Conservation (phyloP, 2,113 vertebrate genomes). For the Perca schrenkii region DNA sequence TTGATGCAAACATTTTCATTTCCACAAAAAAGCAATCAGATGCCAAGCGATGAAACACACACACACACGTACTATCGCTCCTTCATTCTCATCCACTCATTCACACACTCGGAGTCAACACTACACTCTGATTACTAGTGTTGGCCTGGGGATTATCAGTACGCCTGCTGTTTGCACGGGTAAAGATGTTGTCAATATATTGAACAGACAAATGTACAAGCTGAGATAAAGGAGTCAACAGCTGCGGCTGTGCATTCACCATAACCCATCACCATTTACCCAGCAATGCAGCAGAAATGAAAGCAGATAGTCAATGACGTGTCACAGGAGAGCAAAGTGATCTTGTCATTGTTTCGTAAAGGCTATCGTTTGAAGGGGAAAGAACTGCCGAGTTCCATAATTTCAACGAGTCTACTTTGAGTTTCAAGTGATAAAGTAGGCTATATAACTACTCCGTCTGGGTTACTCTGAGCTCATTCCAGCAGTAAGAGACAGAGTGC, state of each 20-base stretch:
- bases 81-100: background rate
- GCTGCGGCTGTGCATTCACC: background rate
- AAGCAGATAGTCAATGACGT: background rate
- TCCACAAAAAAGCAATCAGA: background rate
- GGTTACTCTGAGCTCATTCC: background rate
- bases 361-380: background rate
- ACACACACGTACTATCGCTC: background rate
- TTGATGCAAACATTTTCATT: background rate
- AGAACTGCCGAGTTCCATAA: background rate
- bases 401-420: background rate
- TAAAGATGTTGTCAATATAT: conserved; percentile 32
- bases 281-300: background rate
- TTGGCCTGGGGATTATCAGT: conserved; percentile 19
- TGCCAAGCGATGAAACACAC: conserved; percentile 10
- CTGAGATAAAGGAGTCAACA: conserved; percentile 18
- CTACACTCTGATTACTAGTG: background rate
- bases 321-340: background rate
- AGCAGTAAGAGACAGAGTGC: background rate
- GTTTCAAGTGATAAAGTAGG: background rate
- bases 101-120: conserved; percentile 5
- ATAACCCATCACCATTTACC: background rate
- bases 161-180: conserved; percentile 9
- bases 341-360: background rate
- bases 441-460: background rate
- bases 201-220: conserved; percentile 15